Evolutionary conservation across 2,113 vertebrate genomes (phyloP), one percentile per base, ranked within the genome.

Genomic region (Archilochus colubris): DNA sequence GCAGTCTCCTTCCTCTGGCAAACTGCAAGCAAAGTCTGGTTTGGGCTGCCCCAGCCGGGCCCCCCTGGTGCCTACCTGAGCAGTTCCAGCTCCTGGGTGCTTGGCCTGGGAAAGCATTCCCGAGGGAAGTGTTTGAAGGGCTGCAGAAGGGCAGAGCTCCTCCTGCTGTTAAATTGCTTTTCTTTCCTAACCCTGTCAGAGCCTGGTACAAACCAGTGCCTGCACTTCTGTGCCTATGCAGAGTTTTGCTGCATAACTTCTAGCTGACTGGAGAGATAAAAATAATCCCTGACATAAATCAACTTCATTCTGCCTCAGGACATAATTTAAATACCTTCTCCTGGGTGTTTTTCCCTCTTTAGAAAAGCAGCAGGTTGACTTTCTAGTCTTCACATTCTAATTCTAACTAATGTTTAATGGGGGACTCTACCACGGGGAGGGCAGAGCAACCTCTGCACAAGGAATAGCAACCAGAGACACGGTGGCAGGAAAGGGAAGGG

Each of bases 261-360:
- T 80, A 55, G 38, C 77, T 95, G 91, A 89, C 75, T 75, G 89
- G 79, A 78, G 89, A 91, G 94, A 86, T 83, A 96, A 95, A 96
- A 97, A 96, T 96, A 95, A 94, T 95, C 72, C 76, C 58, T 94
- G 87, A 78, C 93, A 95, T 81, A 86, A 89, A 93, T 95, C 95
- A 94, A 83, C 79, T 90, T 90, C 44, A 12, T 95, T 91, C 89
- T 91, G 95, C 82, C 82, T 86, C 76, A 31, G 89, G 89, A 57
- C 76, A 33, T 82, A 36, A 89, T 86, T 91, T 89, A 77, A 95
- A 95, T 96, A 83, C 72, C 87, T 91, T 93, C 79, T 93, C 79
- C 87, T 77, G 95, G 70, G 61, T 95, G 89, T 88, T 93, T 82
- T 83, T 90, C 57, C 17, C 23, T 50, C 76, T 86, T 28, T 59